A percentile compares a stretch with the other conserved stretches of the same genome.
These are phyloP conservation scores for Bugulina stolonifera DNA, from an alignment of 2,888 invertebrate genomes.

Conservation along the genomic window DNA sequence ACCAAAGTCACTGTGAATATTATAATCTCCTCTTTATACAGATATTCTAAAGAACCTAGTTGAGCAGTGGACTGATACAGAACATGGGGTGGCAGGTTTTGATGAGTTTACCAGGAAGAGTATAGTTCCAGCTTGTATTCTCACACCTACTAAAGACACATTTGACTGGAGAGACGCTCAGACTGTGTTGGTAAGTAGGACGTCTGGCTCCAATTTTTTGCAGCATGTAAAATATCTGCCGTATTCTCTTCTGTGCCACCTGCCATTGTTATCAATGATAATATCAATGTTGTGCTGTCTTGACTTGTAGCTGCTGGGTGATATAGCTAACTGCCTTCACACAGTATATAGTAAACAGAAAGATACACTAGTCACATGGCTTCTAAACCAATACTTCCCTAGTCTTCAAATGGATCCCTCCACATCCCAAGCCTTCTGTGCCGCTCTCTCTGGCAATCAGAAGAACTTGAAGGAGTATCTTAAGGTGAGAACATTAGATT, in stretches of 20 bases:
- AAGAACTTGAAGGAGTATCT: slow-evolving; percentile 55
- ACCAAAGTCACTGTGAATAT: too few species aligned
- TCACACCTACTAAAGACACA: slow-evolving; percentile 56
- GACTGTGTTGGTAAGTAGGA: slow-evolving; percentile 49
- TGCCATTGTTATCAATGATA: background rate
- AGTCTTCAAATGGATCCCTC: slow-evolving; percentile 22
- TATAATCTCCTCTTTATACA: background rate
- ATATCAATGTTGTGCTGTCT: too few species aligned
- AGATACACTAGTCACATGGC: slow-evolving; percentile 29
- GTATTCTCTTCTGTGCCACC: background rate
- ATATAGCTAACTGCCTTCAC: slow-evolving; percentile 42
- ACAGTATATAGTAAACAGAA: slow-evolving; percentile 42
- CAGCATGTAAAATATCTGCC: background rate
- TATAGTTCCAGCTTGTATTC: slow-evolving; percentile 57
- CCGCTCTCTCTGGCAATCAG: slow-evolving; percentile 52
- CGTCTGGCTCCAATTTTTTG: background rate
- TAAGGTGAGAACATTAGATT: slow-evolving; percentile 54
- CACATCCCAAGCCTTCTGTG: slow-evolving; percentile 50
- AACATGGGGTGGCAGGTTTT: slow-evolving; percentile 53
- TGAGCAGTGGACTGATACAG: slow-evolving; percentile 55
- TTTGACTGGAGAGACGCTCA: slow-evolving; percentile 58
- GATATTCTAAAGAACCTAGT: slow-evolving; percentile 55
- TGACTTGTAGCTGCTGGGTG: slow-evolving; percentile 46
- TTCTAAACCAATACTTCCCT: background rate
- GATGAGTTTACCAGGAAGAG: slow-evolving; percentile 56